Evolutionary conservation across 92 coral and sea anemone genomes (phyloP).

Genomic region (Nematostella vectensis): DNA sequence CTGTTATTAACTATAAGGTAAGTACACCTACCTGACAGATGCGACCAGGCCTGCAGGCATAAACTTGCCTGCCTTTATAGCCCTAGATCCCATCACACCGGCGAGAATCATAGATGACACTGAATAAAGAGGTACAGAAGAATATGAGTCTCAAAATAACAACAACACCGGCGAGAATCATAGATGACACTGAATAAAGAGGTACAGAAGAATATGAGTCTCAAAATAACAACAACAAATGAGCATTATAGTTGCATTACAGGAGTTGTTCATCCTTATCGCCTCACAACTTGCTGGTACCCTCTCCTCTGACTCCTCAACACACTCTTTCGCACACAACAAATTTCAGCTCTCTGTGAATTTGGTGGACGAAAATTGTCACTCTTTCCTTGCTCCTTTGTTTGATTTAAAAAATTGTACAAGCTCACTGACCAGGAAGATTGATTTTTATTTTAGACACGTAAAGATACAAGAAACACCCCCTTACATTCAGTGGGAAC

Average conservation of each 20-base stretch:
- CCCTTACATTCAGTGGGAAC: too few relatives aligned
- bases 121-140: conserved; percentile 4
- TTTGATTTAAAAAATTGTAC: too few relatives aligned
- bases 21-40: conserved; percentile 72
- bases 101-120: conserved; percentile 80
- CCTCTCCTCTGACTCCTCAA: too few relatives aligned
- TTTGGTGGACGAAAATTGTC: too few relatives aligned
- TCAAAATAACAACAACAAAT: conserved; percentile 47
- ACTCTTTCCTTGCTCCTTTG: too few relatives aligned
- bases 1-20: too few relatives aligned
- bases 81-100: conserved; percentile 88
- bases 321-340: too few relatives aligned
- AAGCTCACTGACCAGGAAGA: too few relatives aligned
- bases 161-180: conserved; percentile 76
- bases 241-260: conserved; percentile 63
- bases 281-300: background rate
- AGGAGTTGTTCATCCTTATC: background rate
- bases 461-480: too few relatives aligned
- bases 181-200: conserved; percentile 54
- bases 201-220: background rate
- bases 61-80: conserved; percentile 75
- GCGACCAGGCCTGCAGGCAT: conserved; percentile 98
- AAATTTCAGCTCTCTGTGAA: too few relatives aligned
- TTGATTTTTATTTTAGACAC: too few relatives aligned
- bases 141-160: too few relatives aligned